Conservation (phyloP, 2,888 invertebrate species). For the Eledona agricola region DNA sequence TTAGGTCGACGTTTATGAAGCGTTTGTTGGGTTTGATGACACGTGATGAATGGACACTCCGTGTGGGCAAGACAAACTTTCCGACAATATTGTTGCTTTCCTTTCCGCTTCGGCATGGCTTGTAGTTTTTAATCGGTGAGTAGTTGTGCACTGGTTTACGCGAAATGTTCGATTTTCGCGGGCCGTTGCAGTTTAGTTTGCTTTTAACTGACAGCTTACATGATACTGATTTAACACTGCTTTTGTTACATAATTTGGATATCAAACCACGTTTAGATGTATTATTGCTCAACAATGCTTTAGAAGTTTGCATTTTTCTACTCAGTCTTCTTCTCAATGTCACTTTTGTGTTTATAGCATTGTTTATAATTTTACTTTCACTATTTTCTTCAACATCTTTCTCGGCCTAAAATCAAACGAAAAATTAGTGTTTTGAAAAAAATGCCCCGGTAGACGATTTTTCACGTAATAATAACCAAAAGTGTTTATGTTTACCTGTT, state of each 20-base stretch:
- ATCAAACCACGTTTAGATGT: conserved; percentile 51
- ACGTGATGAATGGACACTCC: conserved; percentile 85
- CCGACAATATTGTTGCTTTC: conserved; percentile 60
- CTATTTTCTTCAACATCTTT: conserved; percentile 54
- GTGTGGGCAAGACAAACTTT: conserved; percentile 80
- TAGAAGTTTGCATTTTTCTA: conserved; percentile 51
- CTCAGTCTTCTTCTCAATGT: conserved; percentile 51
- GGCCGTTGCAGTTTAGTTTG: conserved; percentile 43
- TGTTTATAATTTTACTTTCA: conserved; percentile 63
- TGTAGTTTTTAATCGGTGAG: conserved; percentile 36
- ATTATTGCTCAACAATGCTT: conserved; percentile 48
- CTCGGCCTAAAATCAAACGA: conserved; percentile 44
- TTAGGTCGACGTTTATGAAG: conserved; percentile 72
- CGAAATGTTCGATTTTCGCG: conserved; percentile 41
- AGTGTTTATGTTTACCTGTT: conserved; percentile 58
- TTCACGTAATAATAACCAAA: conserved; percentile 26
- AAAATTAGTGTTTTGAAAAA: too few relatives aligned
- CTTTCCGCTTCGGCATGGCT: conserved; percentile 41
- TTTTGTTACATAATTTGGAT: conserved; percentile 51
- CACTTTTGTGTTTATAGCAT: conserved; percentile 62
- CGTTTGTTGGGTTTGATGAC: conserved; percentile 90
- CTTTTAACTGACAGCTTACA: conserved; percentile 37
- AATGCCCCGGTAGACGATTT: too few relatives aligned
- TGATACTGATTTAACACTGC: conserved; percentile 31
- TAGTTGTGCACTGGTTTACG: conserved; percentile 43